phyloP scores from a whole-genome alignment of 2,888 invertebrate genomes.

The Scelioninae gen. 1 region DNA sequence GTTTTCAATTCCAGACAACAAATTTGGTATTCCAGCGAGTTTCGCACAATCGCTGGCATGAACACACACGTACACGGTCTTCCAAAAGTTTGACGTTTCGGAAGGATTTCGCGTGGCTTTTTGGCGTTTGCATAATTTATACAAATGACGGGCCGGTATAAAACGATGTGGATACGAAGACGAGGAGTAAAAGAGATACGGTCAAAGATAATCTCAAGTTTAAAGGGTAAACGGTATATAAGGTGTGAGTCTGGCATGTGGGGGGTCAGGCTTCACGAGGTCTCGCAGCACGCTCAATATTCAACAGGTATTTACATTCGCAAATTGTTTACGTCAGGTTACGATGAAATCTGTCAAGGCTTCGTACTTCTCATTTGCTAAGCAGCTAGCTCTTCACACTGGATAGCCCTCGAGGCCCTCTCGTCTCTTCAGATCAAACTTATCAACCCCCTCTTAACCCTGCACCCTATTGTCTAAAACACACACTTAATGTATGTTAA shows the following conservation, averaged over 20 bases:
- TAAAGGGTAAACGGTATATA: conserved; percentile 79
- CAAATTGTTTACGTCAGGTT: too few species aligned
- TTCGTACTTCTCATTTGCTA: conserved; percentile 68
- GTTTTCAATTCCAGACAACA: conserved; percentile 60
- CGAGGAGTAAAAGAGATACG: conserved; percentile 39
- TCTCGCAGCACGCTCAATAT: conserved; percentile 78
- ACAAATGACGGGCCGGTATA: conserved; percentile 74
- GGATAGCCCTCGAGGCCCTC: conserved; percentile 52
- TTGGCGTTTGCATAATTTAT: conserved; percentile 76
- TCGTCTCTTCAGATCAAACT: conserved; percentile 42
- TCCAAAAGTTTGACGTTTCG: conserved; percentile 56
- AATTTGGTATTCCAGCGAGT: not conserved
- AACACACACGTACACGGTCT: conserved; percentile 23
- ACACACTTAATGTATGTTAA: conserved; percentile 50
- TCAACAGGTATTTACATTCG: conserved; percentile 83
- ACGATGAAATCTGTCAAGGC: too few species aligned
- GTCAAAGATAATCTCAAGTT: conserved; percentile 77
- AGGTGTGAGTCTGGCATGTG: conserved; percentile 71
- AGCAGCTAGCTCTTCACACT: conserved; percentile 53
- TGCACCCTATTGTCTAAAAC: conserved; percentile 50
- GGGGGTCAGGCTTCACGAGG: conserved; percentile 73
- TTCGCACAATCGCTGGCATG: conserved; percentile 15
- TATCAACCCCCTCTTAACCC: conserved; percentile 54
- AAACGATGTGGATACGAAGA: conserved; percentile 56
- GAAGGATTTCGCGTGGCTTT: conserved; percentile 43